Evolutionary conservation across 2,888 invertebrate genomes (phyloP), one percentile per base, ranked within the genome.

Genomic region (Iphiclides podalirius): DNA sequence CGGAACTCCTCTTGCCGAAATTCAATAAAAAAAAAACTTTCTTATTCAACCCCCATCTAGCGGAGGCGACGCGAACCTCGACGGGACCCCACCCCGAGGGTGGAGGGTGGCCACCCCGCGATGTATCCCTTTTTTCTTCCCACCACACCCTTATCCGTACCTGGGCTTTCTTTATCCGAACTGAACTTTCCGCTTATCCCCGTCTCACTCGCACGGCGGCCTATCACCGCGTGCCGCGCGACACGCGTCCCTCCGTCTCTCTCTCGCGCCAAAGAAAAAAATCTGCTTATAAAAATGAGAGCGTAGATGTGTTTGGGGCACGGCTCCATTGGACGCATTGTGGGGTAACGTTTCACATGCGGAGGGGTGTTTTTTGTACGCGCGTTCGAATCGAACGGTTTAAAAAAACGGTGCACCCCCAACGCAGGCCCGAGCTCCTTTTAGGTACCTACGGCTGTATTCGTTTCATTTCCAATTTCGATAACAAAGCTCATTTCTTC

Each of bases 131-230:
- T 87, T 85, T 87, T 85, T 84, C 85, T 84, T 83, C 75, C 70
- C 81, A 81, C 79, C 83, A 83, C 84, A 84, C 87, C 87, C 86
- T 86, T 86, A 85, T 81, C 83, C 82, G 64, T 88, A 88, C 87
- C 87, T 88, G 88, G 74, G 82, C 81, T 87, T 88, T 88, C 88
- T 88, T 87, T 87, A 87, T 87, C 86, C 80, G 68, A 61, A 67
- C 76, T 69, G 73, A 85, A 88, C 86, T 83, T 85, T 84, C 84
- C 80, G 78, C 75, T 77, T 79, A 75, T 70, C 52, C 51, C 75
- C 62, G 59, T 85, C 87, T 71, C 86, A 57, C 47, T 87, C 74
- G 23, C 55, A 52, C 79, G 0, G 54, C 12, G 13, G 12, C 26
- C 8, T 39, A 46, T 52, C 40, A 46, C 47, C 53, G 48, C 41